Evolutionary conservation across 2,113 vertebrate genomes (phyloP), one percentile per base, ranked within the genome.

Genomic region (Ailurus styani): DNA sequence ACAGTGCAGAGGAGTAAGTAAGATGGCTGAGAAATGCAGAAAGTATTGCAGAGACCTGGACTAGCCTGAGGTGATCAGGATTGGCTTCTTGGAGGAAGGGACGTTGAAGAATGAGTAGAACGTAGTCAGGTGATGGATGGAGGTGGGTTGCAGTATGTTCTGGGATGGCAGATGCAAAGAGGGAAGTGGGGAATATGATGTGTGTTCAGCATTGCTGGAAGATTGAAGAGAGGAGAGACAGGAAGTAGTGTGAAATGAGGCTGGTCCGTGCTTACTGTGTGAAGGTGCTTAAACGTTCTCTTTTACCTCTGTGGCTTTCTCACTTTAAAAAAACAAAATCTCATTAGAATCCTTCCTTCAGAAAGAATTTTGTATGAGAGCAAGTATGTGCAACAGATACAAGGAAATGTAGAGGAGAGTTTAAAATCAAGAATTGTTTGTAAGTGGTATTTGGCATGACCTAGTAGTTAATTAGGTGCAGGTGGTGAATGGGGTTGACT

Each of bases 311-410:
- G 20, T 52, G 79, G 40, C 40, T 90, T 93, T 60, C 79, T 82
- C 18, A 34, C 23, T 50, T 34, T 2, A 18, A n/a, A 15, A 54
- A 57, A 14, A 34, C 52, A 87, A 72, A 78, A 29, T 54, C 45
- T 15, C 57, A 23, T 64, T 50, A 17, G 29, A 79, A 15, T 78
- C 52, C 11, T 92, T 92, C 14, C 21, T 47, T 64, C 84, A 84
- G 29, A 78, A 64, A 37, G 52, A 95, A 77, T 89, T 96, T 37
- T 82, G 25, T 62, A 14, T 77, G 70, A 68, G 96, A 93, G 64
- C 34, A 50, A 81, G 40, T 70, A 2, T 42, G 37, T 79, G 23
- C 57, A 84, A 37, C 66, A 86, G 55, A 21, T 62, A 60, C 15
- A 20, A 91, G 40, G 31, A 50, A 79, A 23, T 64, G 15, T 7